phyloP scores from a whole-genome alignment of 2,113 vertebrate genomes.

The Tenebrosternarchus preto region DNA sequence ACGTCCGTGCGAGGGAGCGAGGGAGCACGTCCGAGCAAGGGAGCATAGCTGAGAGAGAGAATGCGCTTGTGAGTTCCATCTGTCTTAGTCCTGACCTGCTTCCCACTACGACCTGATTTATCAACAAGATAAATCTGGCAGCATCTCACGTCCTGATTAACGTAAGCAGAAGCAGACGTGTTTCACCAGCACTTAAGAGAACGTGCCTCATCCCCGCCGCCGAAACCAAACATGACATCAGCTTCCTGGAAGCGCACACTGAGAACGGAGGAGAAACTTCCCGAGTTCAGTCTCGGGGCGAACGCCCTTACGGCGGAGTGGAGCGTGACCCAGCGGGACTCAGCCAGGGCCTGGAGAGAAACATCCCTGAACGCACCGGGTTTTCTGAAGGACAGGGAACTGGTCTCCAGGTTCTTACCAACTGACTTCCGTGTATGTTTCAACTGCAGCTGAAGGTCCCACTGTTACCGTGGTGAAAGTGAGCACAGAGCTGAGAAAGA shows the following conservation, averaged over 20 bases:
- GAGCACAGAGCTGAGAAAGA: neutral
- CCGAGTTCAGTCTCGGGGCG: neutral
- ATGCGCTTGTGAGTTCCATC: no score
- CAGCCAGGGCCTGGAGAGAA: no score
- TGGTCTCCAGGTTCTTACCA: no score
- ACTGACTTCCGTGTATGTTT: no score
- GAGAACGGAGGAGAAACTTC: slow-evolving; percentile 18
- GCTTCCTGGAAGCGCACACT: slow-evolving; percentile 9
- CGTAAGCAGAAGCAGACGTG: slow-evolving; percentile 25
- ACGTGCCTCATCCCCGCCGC: neutral
- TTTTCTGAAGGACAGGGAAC: no score
- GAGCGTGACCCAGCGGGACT: neutral
- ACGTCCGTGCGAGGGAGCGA: no score
- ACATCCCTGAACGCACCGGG: neutral
- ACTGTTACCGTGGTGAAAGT: neutral
- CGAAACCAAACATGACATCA: slow-evolving; percentile 37
- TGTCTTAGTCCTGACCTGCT: neutral
- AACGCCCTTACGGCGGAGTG: neutral
- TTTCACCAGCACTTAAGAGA: neutral
- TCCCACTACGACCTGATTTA: neutral
- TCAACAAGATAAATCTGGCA: neutral
- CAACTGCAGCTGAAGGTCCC: no score
- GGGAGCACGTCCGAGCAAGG: no score
- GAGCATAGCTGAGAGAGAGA: no score
- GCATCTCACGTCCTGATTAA: slow-evolving; percentile 2